A percentile compares a stretch with the other conserved stretches of the same genome.
phyloP scores from a whole-genome alignment of 2,888 invertebrate species.

The Mythimna ferrago region DNA sequence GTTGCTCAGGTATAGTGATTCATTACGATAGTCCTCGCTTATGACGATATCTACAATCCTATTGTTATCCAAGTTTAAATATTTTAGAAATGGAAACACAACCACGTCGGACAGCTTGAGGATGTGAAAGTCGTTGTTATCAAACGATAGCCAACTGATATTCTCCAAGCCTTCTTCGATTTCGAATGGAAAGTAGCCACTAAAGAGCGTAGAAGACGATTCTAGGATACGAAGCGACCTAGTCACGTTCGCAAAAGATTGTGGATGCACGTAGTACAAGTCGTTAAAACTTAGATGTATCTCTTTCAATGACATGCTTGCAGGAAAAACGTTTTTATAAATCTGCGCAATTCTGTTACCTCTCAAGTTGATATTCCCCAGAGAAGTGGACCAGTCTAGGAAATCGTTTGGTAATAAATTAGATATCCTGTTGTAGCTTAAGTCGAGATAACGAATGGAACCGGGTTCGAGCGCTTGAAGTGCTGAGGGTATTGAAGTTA shows the following conservation, averaged over 20 bases:
- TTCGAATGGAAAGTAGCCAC: slow-evolving; percentile 94
- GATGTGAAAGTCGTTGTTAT: slow-evolving; percentile 96
- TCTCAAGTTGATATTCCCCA: slow-evolving; percentile 95
- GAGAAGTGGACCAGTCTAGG: slow-evolving; percentile 94
- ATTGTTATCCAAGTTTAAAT: slow-evolving; percentile 97
- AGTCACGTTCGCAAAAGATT: slow-evolving; percentile 95
- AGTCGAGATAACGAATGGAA: slow-evolving; percentile 94
- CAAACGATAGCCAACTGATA: slow-evolving; percentile 95
- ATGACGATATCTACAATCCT: slow-evolving; percentile 93
- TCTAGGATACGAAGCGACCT: slow-evolving; percentile 95
- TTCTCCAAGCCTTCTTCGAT: slow-evolving; percentile 94
- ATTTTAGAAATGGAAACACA: slow-evolving; percentile 93
- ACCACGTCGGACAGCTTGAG: slow-evolving; percentile 93
- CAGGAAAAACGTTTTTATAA: slow-evolving; percentile 93
- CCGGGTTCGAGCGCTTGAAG: slow-evolving; percentile 94
- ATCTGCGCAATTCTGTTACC: slow-evolving; percentile 96
- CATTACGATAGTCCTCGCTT: slow-evolving; percentile 92
- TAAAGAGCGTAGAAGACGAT: slow-evolving; percentile 96
- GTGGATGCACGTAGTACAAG: slow-evolving; percentile 94
- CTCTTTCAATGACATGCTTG: slow-evolving; percentile 95
- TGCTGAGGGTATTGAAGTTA: slow-evolving; percentile 93
- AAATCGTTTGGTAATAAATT: slow-evolving; percentile 95
- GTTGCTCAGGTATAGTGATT: slow-evolving; percentile 94
- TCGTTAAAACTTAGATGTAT: slow-evolving; percentile 98
- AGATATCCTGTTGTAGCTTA: slow-evolving; percentile 96